Evolutionary conservation across 2,888 invertebrate species (phyloP).

Genomic region (Plusia festucae): DNA sequence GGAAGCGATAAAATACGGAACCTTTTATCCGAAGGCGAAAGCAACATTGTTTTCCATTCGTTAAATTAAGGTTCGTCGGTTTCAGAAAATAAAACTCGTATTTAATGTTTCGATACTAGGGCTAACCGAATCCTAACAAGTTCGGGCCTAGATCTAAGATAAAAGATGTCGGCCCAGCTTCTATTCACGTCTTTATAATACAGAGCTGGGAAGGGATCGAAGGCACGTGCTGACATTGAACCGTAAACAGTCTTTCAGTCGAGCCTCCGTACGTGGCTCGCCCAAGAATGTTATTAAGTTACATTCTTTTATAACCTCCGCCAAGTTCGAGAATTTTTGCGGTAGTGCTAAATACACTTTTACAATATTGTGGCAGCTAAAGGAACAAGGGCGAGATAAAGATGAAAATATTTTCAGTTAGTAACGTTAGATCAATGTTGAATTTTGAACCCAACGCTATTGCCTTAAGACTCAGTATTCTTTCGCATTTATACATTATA

Average conservation of each 20-base stretch:
- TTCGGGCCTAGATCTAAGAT: constrained; percentile 24
- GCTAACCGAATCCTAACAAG: constrained; percentile 32
- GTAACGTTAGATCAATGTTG: constrained; percentile 10
- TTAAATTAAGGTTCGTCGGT: constrained; percentile 16
- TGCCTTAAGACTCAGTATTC: constrained; percentile 22
- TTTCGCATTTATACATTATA: background rate
- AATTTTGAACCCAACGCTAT: constrained; percentile 32
- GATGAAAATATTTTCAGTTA: constrained; percentile 56
- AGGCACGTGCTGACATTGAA: constrained; percentile 61
- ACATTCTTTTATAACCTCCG: constrained; percentile 68
- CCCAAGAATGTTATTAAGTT: constrained; percentile 68
- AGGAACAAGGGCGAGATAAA: constrained; percentile 54
- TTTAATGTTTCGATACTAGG: constrained; percentile 22
- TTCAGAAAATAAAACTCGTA: constrained; percentile 18
- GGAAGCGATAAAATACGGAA: background rate
- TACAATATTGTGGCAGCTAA: constrained; percentile 56
- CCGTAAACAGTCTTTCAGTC: constrained; percentile 61
- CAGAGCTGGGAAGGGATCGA: constrained; percentile 48
- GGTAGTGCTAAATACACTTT: constrained; percentile 63
- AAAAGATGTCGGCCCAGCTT: constrained; percentile 36
- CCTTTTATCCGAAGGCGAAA: constrained; percentile 14
- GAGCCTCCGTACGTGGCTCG: constrained; percentile 62
- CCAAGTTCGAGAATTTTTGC: constrained; percentile 63
- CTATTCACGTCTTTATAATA: constrained; percentile 47
- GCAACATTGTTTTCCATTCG: constrained; percentile 16